Evolutionary conservation across 1,140 invertebrate genomes (phyloP).

Genomic region (Trigoniulus corallinus): DNA sequence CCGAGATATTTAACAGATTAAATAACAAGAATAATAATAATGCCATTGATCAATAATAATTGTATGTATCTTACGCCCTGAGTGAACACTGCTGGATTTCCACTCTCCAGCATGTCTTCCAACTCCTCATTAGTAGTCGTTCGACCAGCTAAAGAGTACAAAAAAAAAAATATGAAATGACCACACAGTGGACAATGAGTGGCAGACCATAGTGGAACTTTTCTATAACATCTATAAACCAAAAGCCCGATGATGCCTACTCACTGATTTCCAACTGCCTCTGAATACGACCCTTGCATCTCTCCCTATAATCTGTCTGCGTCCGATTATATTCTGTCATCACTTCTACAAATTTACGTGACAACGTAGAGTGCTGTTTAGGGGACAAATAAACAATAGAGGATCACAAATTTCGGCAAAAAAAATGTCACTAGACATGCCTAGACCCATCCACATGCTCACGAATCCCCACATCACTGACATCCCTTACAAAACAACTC

Average conservation of each 20-base stretch:
- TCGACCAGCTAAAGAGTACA: constrained; percentile 53
- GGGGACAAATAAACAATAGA: background rate
- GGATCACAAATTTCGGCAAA: no score
- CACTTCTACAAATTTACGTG: constrained; percentile 95
- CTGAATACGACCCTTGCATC: constrained; percentile 98
- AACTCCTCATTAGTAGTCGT: constrained; percentile 93
- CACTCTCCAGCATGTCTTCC: constrained; percentile 96
- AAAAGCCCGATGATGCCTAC: no score
- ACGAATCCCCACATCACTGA: no score
- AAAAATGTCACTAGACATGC: no score
- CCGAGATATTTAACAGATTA: no score
- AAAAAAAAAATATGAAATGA: no score
- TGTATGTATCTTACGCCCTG: constrained; percentile 60
- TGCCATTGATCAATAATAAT: constrained; percentile 1
- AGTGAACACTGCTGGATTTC: constrained; percentile 92
- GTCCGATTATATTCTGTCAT: constrained; percentile 99
- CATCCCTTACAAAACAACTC: no score
- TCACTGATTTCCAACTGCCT: constrained; percentile 96
- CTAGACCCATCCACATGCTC: no score
- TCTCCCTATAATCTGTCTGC: constrained; percentile 95
- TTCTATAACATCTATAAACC: no score
- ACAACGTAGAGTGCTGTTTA: constrained; percentile 81
- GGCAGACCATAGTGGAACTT: no score
- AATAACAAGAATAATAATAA: background rate
- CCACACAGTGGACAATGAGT: no score